Evolutionary conservation across 2,888 invertebrate genomes (phyloP), one percentile per base, ranked within the genome.

Genomic region (Hemistola chrysoprasaria): DNA sequence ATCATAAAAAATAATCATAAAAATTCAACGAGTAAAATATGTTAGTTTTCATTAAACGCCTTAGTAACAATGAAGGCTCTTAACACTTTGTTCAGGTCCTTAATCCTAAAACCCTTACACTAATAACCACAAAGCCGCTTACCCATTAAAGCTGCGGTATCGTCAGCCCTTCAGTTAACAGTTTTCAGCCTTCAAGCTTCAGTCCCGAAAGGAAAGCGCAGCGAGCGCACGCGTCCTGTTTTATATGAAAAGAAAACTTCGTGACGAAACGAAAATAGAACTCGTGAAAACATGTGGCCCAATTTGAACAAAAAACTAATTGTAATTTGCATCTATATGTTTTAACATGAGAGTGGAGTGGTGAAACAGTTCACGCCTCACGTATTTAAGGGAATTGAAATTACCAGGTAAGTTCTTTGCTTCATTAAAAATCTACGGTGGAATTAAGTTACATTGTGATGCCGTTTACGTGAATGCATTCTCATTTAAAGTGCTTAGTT

Each of bases 91-190:
- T 43, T 31, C 38, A 46, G 48, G 35, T 56, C 48, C 47, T 56
- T 61, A 56, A 61, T 53, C 53, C 47, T 49, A 41, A 58, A 58
- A 55, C 62, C 56, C 63, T 60, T 38, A 61, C 56, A 63, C 65
- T 73, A 73, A 75, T 71, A 72, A 74, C 69, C 64, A 50, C 65
- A 75, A 76, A 80, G 73, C 71, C 54, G 65, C 64, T 70, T 70
- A 69, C 55, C n/a, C 55, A 59, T 60, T 51, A 59, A 63, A 64
- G 38, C 38, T 22, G 25, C 29, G 38, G 42, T 28, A 28, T 16
- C 16, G 4, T 3, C 16, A 43, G 42, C 57, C 56, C 62, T 67
- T 62, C 68, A 69, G 52, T 4, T 37, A 24, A 37, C 37, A 22
- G 11, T 39, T 42, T 32, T 42, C 36, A 36, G 22, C 29, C 22